Percentiles rank a stretch among this genome's conserved stretches.
Conservation (phyloP, 2,113 vertebrate species). For the Callionymus lyra region DNA sequence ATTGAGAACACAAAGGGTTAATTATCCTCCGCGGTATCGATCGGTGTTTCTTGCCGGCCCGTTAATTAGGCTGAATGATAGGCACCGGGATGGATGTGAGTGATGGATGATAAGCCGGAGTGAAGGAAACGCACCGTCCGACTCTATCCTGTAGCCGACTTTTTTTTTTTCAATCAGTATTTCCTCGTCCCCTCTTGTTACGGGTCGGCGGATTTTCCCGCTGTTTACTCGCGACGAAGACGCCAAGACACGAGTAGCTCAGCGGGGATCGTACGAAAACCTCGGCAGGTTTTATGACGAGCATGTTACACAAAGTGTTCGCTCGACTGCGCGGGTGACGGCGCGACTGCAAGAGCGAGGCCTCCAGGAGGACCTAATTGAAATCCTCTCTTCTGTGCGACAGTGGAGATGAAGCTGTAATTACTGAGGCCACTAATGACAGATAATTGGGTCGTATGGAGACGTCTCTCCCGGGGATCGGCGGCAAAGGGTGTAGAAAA, state of each 20-base stretch:
- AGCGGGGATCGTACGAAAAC: too few species aligned
- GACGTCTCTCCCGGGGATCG: slow-evolving; percentile 28
- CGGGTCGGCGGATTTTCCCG: too few species aligned
- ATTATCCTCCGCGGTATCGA: slow-evolving; percentile 40
- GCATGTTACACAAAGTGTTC: too few species aligned
- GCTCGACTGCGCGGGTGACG: slow-evolving; percentile 48
- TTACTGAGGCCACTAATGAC: slow-evolving; percentile 57
- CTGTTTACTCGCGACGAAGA: too few species aligned
- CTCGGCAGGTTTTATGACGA: too few species aligned
- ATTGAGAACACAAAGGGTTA: slow-evolving; percentile 43
- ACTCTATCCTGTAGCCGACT: too few species aligned
- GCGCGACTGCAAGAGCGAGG: slow-evolving; percentile 21
- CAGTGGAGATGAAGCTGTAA: slow-evolving; percentile 50
- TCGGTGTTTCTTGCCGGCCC: slow-evolving; percentile 19
- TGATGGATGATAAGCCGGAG: slow-evolving; percentile 28
- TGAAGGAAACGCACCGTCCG: background rate
- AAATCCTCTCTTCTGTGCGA: slow-evolving; percentile 45
- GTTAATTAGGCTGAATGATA: slow-evolving; percentile 56
- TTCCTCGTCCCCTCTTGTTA: too few species aligned
- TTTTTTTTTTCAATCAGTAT: too few species aligned
- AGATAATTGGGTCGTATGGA: slow-evolving; percentile 57
- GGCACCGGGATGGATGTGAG: slow-evolving; percentile 17
- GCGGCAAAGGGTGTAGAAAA: slow-evolving; percentile 20
- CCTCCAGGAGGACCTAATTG: slow-evolving; percentile 57
- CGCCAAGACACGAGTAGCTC: too few species aligned